Evolutionary conservation across 64 coral and sea anemone genomes (phyloP), one percentile per base, ranked within the genome.

Genomic region (Actinia equina): DNA sequence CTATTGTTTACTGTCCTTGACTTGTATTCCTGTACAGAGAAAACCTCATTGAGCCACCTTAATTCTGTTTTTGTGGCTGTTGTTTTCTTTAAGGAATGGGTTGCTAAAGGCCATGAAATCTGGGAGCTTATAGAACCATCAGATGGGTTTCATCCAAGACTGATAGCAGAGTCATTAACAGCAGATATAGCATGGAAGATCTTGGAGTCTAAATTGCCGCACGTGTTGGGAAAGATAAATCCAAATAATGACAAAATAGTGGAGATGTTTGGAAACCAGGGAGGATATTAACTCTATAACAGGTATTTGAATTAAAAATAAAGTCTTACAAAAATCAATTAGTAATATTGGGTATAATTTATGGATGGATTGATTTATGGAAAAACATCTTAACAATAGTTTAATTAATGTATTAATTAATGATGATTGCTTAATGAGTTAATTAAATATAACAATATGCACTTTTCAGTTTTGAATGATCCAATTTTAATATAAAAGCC

Each of bases 141-240:
- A 6, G 97, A 95, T 91, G 97, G 97, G 9, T 99, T 99, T 79
- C 97, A 99, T 79, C 97, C 97, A 25, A 92, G 83, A 14, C 61
- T 93, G 19, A 26, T 89, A 25, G 93, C 97, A 2, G 78, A 95
- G 62, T 77, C 60, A 20, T 82, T 99, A 17, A 27, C 79, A 20
- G 97, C 97, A 17, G 79, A 99, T 59, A 42, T 63, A 17, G 20
- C 89, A 22, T 92, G 93, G 90, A 87, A 71, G 62, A 79, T 69
- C 0, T 62, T 99, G 44, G 90, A 99, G 54, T 88, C 91, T 4
- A 89, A 95, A 49, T 26, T 82, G 9, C 93, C 97, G 17, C 93
- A 99, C 43, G 86, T 99, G 5, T 64, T 99, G 26, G 97, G 97
- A 8, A 90, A 86, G 25, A 63, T 88, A 25, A 99, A 99, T 55